phyloP scores from a whole-genome alignment of 2,113 vertebrate genomes.

The Indri indri region DNA sequence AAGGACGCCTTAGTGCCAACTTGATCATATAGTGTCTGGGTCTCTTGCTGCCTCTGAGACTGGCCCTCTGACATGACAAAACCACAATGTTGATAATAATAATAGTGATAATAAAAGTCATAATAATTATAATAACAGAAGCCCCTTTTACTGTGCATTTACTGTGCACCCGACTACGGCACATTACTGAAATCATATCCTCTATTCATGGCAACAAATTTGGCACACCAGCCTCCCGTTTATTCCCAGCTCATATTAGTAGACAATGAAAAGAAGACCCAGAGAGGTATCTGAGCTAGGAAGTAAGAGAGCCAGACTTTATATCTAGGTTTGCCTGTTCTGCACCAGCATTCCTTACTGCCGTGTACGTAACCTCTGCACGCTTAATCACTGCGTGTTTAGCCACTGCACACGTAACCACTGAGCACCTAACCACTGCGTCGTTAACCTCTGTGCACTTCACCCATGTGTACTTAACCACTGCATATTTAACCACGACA shows the following conservation, averaged over 20 bases:
- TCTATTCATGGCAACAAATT: background rate
- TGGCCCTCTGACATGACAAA: background rate
- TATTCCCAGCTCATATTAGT: background rate
- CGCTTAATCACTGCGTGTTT: background rate
- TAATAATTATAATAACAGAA: background rate
- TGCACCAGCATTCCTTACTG: background rate
- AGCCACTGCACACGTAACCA: background rate
- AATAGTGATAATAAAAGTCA: background rate
- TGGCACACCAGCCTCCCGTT: background rate
- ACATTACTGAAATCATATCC: background rate
- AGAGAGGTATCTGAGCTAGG: background rate
- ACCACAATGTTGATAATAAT: background rate
- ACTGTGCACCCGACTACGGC: background rate
- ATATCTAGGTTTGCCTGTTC: background rate
- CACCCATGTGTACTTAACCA: background rate
- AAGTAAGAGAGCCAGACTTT: no score
- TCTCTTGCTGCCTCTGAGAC: background rate
- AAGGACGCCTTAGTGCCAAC: background rate
- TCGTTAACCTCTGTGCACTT: background rate
- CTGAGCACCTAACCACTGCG: background rate
- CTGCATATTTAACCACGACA: background rate
- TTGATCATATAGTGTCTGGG: rapidly evolving
- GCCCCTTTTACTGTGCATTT: background rate
- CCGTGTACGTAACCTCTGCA: background rate
- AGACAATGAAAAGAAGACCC: background rate